Evolutionary conservation across 1,140 invertebrate species (phyloP).

Genomic region (Meloidogyne floridensis): DNA sequence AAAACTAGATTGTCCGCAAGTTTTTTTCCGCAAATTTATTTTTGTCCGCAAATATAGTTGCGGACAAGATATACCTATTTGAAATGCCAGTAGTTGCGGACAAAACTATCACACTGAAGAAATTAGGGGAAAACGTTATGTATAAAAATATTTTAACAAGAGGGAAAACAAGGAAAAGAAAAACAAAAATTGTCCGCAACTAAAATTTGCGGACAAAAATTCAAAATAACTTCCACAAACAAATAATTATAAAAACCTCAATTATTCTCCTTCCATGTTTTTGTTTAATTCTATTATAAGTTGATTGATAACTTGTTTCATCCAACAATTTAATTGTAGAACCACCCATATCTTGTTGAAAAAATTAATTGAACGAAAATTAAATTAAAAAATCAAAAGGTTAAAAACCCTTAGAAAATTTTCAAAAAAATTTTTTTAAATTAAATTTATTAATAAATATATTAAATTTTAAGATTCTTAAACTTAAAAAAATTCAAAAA

Average conservation of each 20-base stretch:
- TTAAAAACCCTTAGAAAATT: background rate
- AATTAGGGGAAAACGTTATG: too few species aligned
- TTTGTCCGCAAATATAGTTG: too few species aligned
- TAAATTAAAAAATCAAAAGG: too few species aligned
- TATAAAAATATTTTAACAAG: too few species aligned
- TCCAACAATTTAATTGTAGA: slow-evolving; percentile 10
- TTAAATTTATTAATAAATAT: background rate
- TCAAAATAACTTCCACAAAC: background rate
- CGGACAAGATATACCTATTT: too few species aligned
- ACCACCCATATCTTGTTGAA: background rate
- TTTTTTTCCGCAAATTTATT: too few species aligned
- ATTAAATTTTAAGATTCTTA: background rate
- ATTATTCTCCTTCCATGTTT: slow-evolving; percentile 14
- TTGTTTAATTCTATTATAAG: slow-evolving; percentile 27
- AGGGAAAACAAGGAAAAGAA: background rate
- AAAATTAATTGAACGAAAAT: background rate
- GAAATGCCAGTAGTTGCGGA: too few species aligned
- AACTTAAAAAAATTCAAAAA: background rate
- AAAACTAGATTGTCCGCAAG: too few species aligned
- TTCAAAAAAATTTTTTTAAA: background rate
- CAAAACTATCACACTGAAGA: too few species aligned
- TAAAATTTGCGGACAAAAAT: too few species aligned
- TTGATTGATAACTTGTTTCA: slow-evolving; percentile 12
- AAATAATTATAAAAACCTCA: background rate
- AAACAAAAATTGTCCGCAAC: background rate